phyloP scores from a whole-genome alignment of 2,888 invertebrate genomes.

The Drosophila hamatofila region DNA sequence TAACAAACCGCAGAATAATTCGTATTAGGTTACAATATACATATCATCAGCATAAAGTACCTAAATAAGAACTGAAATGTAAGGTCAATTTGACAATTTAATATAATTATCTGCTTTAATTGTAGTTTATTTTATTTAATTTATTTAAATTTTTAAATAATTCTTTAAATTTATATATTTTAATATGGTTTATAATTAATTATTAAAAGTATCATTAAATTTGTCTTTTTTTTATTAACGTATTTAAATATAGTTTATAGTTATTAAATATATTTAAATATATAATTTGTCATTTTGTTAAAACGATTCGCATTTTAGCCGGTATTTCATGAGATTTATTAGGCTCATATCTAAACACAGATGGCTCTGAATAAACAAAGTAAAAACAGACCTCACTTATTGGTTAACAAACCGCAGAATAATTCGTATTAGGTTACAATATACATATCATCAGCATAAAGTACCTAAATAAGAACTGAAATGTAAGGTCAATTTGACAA shows the following conservation, averaged over 20 bases:
- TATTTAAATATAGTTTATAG: neutral
- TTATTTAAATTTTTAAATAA: neutral
- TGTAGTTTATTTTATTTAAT: neutral
- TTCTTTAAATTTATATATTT: neutral
- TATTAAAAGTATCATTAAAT: too few species aligned
- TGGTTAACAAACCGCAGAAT: conserved; percentile 1
- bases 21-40: neutral
- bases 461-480: neutral
- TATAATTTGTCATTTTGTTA: neutral
- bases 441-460: neutral
- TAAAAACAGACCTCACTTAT: too few species aligned
- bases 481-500: neutral
- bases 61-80: neutral
- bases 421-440: neutral
- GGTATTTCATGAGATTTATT: neutral
- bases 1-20: conserved; percentile 1
- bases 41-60: neutral
- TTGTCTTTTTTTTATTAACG: too few species aligned
- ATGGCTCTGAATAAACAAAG: neutral
- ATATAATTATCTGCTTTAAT: neutral
- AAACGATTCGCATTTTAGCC: neutral
- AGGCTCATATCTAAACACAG: neutral
- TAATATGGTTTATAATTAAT: too few species aligned
- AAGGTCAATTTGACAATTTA: neutral
- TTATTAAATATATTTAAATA: neutral